phyloP scores from a whole-genome alignment of 2,797 vertebrate species.

The Danionella dracula region DNA sequence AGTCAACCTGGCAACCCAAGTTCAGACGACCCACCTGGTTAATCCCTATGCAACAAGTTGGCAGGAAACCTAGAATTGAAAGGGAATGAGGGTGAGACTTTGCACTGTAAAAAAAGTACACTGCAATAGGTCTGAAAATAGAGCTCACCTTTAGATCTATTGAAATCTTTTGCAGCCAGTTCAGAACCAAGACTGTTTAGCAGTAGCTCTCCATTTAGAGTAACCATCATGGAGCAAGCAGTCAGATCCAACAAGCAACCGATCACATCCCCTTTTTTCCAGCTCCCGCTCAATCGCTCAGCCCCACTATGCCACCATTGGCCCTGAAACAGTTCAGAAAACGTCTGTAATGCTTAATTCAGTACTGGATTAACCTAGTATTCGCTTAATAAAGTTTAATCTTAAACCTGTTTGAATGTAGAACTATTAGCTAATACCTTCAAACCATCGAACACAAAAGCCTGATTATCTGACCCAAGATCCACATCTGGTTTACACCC shows the following conservation, averaged over 20 bases:
- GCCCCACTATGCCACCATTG: conserved; percentile 86
- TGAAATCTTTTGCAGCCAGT: conserved; percentile 87
- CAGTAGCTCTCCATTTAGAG: conserved; percentile 87
- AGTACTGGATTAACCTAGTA: no score
- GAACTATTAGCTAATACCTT: conserved; percentile 85
- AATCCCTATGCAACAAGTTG: conserved; percentile 81
- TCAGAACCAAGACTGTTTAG: conserved; percentile 88
- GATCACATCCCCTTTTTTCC: conserved; percentile 85
- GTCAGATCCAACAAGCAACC: conserved; percentile 88
- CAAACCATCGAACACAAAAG: conserved; percentile 86
- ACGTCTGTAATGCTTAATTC: no score
- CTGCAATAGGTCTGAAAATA: no score
- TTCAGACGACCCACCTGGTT: conserved; percentile 88
- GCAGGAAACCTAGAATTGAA: conserved; percentile 77
- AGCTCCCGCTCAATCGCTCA: conserved; percentile 80
- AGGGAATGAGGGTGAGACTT: background rate
- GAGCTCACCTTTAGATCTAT: conserved; percentile 73
- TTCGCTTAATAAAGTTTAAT: no score
- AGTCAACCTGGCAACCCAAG: conserved; percentile 78
- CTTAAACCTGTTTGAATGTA: no score
- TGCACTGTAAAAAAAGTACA: background rate
- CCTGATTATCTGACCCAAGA: conserved; percentile 84
- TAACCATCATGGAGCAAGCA: conserved; percentile 89
- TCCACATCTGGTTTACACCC: conserved; percentile 79
- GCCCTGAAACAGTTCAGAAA: conserved; percentile 75